phyloP scores from a whole-genome alignment of 1,140 invertebrate species.

The Drosophila arizonae region DNA sequence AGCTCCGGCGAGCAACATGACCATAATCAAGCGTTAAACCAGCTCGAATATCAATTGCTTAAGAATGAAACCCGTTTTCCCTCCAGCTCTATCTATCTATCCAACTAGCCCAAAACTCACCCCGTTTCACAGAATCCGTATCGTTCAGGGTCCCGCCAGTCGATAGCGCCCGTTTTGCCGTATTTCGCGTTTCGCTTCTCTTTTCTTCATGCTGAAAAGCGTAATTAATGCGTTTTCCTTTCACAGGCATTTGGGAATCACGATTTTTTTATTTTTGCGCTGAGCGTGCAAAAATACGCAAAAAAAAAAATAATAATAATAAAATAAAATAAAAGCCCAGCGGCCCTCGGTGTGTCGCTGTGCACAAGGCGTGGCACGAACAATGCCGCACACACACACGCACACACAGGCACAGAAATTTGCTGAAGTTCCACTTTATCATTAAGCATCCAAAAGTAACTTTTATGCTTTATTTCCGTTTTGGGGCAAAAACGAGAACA shows the following conservation, averaged over 20 bases:
- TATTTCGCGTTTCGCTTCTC: constrained; percentile 24
- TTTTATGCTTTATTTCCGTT: constrained; percentile 79
- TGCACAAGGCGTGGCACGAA: constrained; percentile 44
- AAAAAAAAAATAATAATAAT: constrained; percentile 12
- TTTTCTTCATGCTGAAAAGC: constrained; percentile 64
- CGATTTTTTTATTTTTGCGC: constrained; percentile 47
- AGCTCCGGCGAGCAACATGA: constrained; percentile 49
- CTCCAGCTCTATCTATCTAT: constrained; percentile 10
- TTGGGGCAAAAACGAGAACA: constrained; percentile 8
- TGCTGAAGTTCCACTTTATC: constrained; percentile 63
- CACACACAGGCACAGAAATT: constrained; percentile 37
- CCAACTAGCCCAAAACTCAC: constrained; percentile 24
- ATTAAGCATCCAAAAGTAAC: constrained; percentile 78
- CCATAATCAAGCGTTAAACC: constrained; percentile 72
- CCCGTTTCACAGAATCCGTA: constrained; percentile 43
- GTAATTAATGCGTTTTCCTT: constrained; percentile 76
- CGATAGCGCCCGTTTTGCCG: constrained; percentile 4
- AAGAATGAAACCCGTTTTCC: constrained; percentile 20
- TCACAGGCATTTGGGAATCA: constrained; percentile 38
- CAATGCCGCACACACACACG: constrained; percentile 55
- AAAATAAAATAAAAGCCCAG: not conserved
- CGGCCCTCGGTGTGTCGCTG: constrained; percentile 32
- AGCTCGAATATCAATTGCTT: constrained; percentile 60
- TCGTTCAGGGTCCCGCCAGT: constrained; percentile 24
- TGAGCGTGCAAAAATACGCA: constrained; percentile 70